Evolutionary conservation across 2,888 invertebrate species (phyloP), one percentile per base, ranked within the genome.

Genomic region (Buathra laborator): DNA sequence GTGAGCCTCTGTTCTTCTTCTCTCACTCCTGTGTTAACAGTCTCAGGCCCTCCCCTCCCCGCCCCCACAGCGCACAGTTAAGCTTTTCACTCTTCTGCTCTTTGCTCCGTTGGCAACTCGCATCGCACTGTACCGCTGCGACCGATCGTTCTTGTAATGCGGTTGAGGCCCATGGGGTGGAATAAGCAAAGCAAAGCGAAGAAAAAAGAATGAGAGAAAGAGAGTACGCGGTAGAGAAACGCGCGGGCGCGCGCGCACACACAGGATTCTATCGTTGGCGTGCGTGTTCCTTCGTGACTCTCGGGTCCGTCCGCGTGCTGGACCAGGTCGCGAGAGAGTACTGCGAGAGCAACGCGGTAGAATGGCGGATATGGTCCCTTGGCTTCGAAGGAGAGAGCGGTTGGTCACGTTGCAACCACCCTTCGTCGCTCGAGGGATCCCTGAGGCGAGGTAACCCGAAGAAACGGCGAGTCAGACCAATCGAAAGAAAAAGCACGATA

Each of bases 281-380:
- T 91, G 90, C 91, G 91, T 91, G 91, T 90, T 91, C 88, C 91
- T 90, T 91, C 91, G 91, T 91, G 91, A 91, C 91, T 91, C 85
- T 83, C 87, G 90, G 85, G 88, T 88, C 88, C 87, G 82, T 83
- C 88, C 77, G 84, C 86, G 86, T 85, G 77, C 82, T 76, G 78
- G 83, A 81, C 78, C 82, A 51, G 82, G 84, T 84, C 81, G 83
- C 74, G 51, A 64, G 72, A 79, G 51, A 74, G 78, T 67, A 68
- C 72, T 71, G 12, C 48, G 75, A 32, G 74, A 74, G 51, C 62
- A 51, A 32, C 44, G 46, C 24, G 59, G 51, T 32, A 24, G 70
- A 14, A 32, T 46, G 62, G 64, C 70, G 51, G 70, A 43, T 56
- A 74, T 44, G 72, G 76, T 77, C 64, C 56, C 74, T 66, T 75